Percentiles rank a stretch among this genome's conserved stretches.
Conservation (phyloP, 2,797 vertebrate genomes). For the Okamejei kenojei region DNA sequence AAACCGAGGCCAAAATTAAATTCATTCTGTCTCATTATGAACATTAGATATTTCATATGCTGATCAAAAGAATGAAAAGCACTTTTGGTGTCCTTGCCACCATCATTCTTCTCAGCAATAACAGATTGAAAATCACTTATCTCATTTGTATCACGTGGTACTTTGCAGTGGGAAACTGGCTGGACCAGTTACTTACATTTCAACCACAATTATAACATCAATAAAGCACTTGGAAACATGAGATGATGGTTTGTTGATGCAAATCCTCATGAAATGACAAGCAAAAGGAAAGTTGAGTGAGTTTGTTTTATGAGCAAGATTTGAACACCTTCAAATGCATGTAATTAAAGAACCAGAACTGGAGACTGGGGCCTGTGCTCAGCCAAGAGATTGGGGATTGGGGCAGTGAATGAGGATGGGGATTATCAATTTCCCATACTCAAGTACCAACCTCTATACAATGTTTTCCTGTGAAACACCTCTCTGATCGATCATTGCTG, state of each 20-base stretch:
- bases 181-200: neutral
- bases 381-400: no score
- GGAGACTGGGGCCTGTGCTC: no score
- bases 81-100: no score
- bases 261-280: neutral
- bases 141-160: no score
- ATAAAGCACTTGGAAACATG: neutral
- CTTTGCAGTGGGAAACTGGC: neutral
- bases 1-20: neutral
- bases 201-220: neutral
- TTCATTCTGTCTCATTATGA: neutral
- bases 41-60: neutral
- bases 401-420: no score
- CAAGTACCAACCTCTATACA: neutral
- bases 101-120: no score
- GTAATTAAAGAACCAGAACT: neutral
- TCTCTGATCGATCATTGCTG: no score
- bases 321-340: neutral
- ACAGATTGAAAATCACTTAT: no score
- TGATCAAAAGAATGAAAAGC: neutral
- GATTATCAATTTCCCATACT: neutral
- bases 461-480: neutral
- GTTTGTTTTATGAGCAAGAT: neutral
- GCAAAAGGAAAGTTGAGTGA: neutral
- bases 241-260: neutral